Conservation (phyloP, 2,888 invertebrate genomes). For the Lucinisca nassula region DNA sequence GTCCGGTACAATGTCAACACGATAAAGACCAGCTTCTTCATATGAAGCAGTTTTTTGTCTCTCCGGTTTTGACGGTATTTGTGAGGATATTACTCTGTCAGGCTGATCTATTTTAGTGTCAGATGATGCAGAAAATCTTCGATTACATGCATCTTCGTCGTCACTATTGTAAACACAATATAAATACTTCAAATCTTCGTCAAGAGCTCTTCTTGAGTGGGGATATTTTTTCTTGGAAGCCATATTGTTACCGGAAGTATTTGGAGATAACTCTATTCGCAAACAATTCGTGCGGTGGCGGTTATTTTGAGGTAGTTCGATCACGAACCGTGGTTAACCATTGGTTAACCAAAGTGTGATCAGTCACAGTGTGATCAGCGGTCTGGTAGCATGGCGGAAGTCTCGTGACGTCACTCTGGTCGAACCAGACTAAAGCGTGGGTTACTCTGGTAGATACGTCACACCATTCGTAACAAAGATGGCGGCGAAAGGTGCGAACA, state of each 20-base stretch:
- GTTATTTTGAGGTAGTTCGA: too few relatives aligned
- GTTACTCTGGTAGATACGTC: too few relatives aligned
- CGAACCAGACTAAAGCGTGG: too few relatives aligned
- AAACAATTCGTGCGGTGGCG: too few relatives aligned
- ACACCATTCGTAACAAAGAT: too few relatives aligned
- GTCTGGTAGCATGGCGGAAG: too few relatives aligned
- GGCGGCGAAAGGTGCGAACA: too few relatives aligned
- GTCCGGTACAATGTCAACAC: background rate
- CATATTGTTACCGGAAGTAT: constrained; percentile 42
- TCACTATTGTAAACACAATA: constrained; percentile 40
- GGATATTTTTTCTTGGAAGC: constrained; percentile 69
- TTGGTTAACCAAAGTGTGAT: too few relatives aligned
- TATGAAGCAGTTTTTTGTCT: background rate
- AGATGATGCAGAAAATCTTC: background rate
- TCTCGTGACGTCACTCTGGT: too few relatives aligned
- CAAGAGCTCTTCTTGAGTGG: constrained; percentile 48
- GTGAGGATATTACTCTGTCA: constrained; percentile 18
- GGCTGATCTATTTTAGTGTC: constrained; percentile 26
- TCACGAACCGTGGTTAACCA: too few relatives aligned
- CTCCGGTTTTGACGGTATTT: background rate
- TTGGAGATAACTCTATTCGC: background rate
- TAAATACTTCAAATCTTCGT: constrained; percentile 34
- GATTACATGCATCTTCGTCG: constrained; percentile 6
- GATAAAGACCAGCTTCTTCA: background rate
- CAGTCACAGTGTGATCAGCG: too few relatives aligned